Base-by-base conservation (phyloP, 2,888 invertebrate species). In the Pristionchus arcanus region DNA sequence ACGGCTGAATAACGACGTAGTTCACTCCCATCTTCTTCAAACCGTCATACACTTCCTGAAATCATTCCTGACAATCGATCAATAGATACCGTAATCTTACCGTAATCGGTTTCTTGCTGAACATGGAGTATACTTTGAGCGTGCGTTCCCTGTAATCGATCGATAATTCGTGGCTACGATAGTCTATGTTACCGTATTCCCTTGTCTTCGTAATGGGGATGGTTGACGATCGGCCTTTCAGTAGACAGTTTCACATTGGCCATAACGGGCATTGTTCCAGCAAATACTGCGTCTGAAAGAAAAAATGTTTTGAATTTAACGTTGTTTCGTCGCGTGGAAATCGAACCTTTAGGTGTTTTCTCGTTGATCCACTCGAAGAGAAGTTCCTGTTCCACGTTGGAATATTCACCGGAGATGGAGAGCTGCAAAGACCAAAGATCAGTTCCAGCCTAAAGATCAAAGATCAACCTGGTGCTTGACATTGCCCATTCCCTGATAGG, bases 191-290 rank as follows among this genome's bases (percentile, higher is more conserved):
- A 97, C 97, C 97, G 97, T 92, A 97, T 97, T 88, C 97, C 97
- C 55, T 96, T 96, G 95, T 97, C 97, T 95, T 98, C 98, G 94
- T 98, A 97, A 95, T 97, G 97, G 0, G 98, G 98, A 95, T 98
- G 98, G 91, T 97, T 97, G 0, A 97, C 97, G 84, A 98, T 97
- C 0, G 97, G 97, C 53, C 97, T 96, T 16, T 96, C 96, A 0
- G 98, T 97, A 21, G 97, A 96, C 90, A 98, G 95, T 96, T 98
- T 96, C n/a, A 98, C 96, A 68, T 97, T 97, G 19, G 98, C 97
- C 96, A 97, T 97, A 0, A 97, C 96, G 0, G 98, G 97, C 97
- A 98, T 97, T 84, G 97, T 97, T 9, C 97, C 97, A 31, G 97
- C 97, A 96, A 98, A 98, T 59, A 97, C 97, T 0, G 97, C 97